Base-by-base conservation (phyloP, 37 sponge, comb jelly and placozoan genomes). In the Chondrilla cf. caribensis region DNA sequence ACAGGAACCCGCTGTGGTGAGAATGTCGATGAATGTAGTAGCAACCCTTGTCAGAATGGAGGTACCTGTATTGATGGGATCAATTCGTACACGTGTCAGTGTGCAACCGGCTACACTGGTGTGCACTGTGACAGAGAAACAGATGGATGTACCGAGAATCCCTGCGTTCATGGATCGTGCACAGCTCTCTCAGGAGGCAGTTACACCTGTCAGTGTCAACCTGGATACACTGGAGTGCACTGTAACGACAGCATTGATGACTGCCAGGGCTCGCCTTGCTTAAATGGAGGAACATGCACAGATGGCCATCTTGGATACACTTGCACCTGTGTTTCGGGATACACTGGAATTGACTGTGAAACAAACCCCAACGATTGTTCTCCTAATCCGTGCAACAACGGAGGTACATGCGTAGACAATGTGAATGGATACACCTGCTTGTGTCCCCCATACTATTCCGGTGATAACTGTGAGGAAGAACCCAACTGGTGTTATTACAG, bases 21-120 rank as follows among this genome's bases (percentile, higher is more conserved):
- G 31, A 57, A 79, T 26, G 58, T 79, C 24, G 71, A 84, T 79
- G 78, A 60, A 42, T 85, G 86, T 41, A 58, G 0, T 22, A n/a
- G 37, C 0, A 36, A 75, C 55, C 83, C 83, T 35, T 68, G 67
- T 33, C 15, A 33, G n/a, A 64, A 84, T 64, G 68, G 65, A 43
- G 91, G 82, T 2, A 84, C 58, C 0, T 91, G 91, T 64, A 78
- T 81, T 17, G 83, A 91, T 70, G 87, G 78, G 11, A 8, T 38
- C 4, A 80, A 80, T 15, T 38, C 76, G 21, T 54, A 87, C 55
- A 79, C 60, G 0, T 91, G 91, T 76, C 41, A 58, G 54, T 91
- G 91, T 77, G 42, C 62, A 28, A 57, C 68, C 68, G 91, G 91
- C 0, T 84, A 80, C 59, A 84, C 82, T 40, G 91, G 88, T 24